A percentile compares a stretch with the other conserved stretches of the same genome.
These are phyloP conservation scores for Bubo blakistoni DNA, from an alignment of 2,113 vertebrate species.

Conservation along the genomic window DNA sequence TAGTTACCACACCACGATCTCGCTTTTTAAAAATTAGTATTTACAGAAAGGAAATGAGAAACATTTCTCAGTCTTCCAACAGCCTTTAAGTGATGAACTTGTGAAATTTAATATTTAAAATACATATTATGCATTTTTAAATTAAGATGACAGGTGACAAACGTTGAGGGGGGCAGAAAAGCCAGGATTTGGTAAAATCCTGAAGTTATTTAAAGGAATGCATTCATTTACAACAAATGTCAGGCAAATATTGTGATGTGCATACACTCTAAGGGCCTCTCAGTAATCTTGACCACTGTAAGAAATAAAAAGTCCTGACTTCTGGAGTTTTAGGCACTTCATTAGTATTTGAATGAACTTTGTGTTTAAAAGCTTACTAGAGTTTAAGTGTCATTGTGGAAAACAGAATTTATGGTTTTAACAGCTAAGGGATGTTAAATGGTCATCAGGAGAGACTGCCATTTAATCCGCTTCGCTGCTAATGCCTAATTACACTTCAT, in stretches of 20 bases:
- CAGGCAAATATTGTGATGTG: background rate
- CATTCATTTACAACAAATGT: background rate
- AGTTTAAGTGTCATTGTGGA: background rate
- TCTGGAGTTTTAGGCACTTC: background rate
- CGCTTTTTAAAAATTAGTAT: background rate
- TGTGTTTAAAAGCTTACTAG: background rate
- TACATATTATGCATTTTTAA: accelerated
- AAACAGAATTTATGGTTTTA: background rate
- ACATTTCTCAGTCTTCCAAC: background rate
- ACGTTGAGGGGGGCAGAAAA: background rate
- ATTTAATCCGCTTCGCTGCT: background rate
- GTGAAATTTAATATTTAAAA: background rate
- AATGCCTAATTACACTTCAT: background rate
- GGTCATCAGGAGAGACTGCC: background rate
- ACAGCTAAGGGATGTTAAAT: background rate
- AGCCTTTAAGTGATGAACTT: background rate
- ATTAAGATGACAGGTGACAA: background rate
- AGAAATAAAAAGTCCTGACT: background rate
- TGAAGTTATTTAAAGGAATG: background rate
- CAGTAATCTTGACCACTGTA: background rate
- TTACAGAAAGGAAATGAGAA: background rate
- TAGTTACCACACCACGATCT: background rate
- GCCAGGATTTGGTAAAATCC: background rate
- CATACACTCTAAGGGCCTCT: background rate
- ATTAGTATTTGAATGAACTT: background rate